A percentile compares a stretch with the other conserved stretches of the same genome.
These are phyloP conservation scores for Hucho hucho DNA, from an alignment of 2,113 vertebrate species.

Conservation along the genomic window DNA sequence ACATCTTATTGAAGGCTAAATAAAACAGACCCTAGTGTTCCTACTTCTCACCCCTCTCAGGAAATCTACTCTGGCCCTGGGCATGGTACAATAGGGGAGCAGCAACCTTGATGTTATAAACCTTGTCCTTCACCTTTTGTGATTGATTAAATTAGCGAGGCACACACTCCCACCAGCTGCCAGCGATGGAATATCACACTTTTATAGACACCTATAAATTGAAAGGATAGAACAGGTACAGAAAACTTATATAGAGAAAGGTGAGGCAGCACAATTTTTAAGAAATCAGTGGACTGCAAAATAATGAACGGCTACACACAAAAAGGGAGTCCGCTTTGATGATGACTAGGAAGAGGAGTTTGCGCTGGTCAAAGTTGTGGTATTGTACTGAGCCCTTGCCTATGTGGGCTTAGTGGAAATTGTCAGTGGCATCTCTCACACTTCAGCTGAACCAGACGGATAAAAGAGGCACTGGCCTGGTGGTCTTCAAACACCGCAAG, in stretches of 20 bases:
- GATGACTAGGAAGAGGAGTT: neutral
- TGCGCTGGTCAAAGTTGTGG: neutral
- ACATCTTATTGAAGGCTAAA: neutral
- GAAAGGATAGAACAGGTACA: neutral
- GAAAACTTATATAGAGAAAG: neutral
- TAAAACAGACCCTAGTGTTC: neutral
- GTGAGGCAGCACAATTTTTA: neutral
- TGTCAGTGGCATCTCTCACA: neutral
- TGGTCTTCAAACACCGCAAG: conserved; percentile 6
- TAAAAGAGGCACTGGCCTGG: neutral
- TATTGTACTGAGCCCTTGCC: neutral
- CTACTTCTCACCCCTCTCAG: conserved; percentile 1
- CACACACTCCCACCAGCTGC: conserved; percentile 28
- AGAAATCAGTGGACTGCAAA: neutral
- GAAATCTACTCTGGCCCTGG: conserved; percentile 17
- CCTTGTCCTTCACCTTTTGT: conserved; percentile 51
- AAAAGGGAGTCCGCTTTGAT: neutral
- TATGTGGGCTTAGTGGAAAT: neutral
- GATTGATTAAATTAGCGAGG: conserved; percentile 39
- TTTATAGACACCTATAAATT: conserved; percentile 44
- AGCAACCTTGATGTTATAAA: conserved; percentile 43
- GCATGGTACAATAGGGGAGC: conserved; percentile 4
- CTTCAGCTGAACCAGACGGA: neutral
- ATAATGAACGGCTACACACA: neutral
- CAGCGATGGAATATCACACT: conserved; percentile 2